Evolutionary conservation across 1,140 invertebrate species (phyloP).

Genomic region (Trichonephila clavata): DNA sequence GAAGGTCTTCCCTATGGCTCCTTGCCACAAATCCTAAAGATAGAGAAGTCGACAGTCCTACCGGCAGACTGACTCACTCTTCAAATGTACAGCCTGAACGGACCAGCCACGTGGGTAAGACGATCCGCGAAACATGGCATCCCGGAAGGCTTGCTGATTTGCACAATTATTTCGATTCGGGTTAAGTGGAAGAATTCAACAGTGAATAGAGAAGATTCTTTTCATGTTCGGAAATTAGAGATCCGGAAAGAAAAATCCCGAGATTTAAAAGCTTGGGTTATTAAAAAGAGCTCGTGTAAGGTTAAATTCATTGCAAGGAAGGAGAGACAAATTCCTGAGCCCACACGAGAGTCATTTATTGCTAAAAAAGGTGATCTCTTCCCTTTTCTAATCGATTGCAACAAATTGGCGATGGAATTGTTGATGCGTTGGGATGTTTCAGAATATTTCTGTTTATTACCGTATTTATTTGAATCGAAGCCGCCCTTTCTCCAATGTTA

Average conservation of each 20-base stretch:
- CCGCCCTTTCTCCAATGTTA: too few species aligned
- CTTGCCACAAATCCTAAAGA: conserved; percentile 45
- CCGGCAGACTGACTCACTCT: conserved; percentile 45
- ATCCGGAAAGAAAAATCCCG: not conserved
- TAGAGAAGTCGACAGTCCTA: conserved; percentile 27
- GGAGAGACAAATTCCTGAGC: too few species aligned
- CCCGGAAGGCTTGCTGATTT: not conserved
- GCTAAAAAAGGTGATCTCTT: too few species aligned
- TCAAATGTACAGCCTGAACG: not conserved
- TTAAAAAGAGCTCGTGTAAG: too few species aligned
- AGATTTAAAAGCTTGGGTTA: not conserved
- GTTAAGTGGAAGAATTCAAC: not conserved
- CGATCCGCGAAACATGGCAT: not conserved
- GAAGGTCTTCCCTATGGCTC: conserved; percentile 65
- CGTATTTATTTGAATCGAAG: too few species aligned
- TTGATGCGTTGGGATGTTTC: too few species aligned
- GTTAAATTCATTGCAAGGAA: too few species aligned
- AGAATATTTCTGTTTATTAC: too few species aligned
- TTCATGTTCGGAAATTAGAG: not conserved
- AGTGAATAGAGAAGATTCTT: not conserved
- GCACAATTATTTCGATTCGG: not conserved
- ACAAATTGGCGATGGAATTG: too few species aligned
- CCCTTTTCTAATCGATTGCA: too few species aligned
- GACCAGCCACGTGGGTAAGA: not conserved
- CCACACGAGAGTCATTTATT: too few species aligned